Conservation (phyloP, 2,888 invertebrate species). For the Hydrotaea cyrtoneurina region DNA sequence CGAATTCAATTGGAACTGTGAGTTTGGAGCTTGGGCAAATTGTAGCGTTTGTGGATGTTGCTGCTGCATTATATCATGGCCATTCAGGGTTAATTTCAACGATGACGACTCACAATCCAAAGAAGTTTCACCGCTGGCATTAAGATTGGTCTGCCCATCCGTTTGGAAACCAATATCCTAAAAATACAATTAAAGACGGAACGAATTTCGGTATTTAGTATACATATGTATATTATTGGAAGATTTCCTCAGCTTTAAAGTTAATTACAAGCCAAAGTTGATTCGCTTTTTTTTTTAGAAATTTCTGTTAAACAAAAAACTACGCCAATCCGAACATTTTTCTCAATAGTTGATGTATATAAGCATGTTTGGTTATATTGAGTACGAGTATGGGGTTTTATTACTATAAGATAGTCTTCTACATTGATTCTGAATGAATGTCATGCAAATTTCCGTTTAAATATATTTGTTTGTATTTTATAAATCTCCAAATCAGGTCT, state of each 20-base stretch:
- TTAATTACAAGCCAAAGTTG: slow-evolving; percentile 52
- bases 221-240: no score
- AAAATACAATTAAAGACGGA: slow-evolving; percentile 48
- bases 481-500: slow-evolving; percentile 44
- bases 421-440: slow-evolving; percentile 30
- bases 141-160: slow-evolving; percentile 88
- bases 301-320: slow-evolving; percentile 15
- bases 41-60: slow-evolving; percentile 54
- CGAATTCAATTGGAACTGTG: slow-evolving; percentile 70
- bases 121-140: slow-evolving; percentile 84
- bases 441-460: slow-evolving; percentile 28
- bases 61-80: slow-evolving; percentile 74
- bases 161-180: slow-evolving; percentile 90
- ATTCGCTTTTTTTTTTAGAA: slow-evolving; percentile 19
- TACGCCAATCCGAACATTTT: slow-evolving; percentile 48
- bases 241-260: not conserved
- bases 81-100: slow-evolving; percentile 49
- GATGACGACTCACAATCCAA: slow-evolving; percentile 81
- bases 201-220: not conserved
- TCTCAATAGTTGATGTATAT: not conserved
- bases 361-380: slow-evolving; percentile 1
- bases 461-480: slow-evolving; percentile 15
- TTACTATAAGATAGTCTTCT: slow-evolving; percentile 30
- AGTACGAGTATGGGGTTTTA: slow-evolving; percentile 17
- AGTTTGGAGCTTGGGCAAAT: slow-evolving; percentile 55